Base-by-base conservation (phyloP, 2,888 invertebrate genomes). In the Automeris io region DNA sequence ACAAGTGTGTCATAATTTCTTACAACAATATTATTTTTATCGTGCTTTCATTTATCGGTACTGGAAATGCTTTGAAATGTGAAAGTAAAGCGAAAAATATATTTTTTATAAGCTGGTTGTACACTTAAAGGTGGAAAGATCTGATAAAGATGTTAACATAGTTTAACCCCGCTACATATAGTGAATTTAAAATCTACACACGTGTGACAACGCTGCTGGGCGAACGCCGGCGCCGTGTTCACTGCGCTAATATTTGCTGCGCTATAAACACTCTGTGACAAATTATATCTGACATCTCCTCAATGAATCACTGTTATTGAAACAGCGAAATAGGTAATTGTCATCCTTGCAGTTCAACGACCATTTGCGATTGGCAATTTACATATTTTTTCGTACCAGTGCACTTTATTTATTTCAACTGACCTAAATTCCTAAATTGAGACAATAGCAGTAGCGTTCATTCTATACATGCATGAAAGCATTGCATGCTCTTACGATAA, bases 241-340 rank as follows among this genome's bases (percentile, higher is more conserved):
- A 37, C 33, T 23, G 16, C 16, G 39, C 40, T 40, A 46, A 35
- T 41, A 49, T 47, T 42, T 43, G 48, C 41, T 31, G 42, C 22
- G 32, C 36, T 32, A 40, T 40, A 40, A 42, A 33, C 39, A 33
- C 21, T 29, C 39, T 33, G 45, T 42, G 42, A 47, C 42, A 51
- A 54, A 52, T 47, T 42, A 46, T 43, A 40, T 39, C 42, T 39
- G 48, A 50, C 50, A 47, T 60, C 48, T 49, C 47, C 49, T 41
- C 42, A 43, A 52, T 61, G 53, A 61, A 61, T 62, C 59, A 61
- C 51, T 43, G 51, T 51, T 51, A 46, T 24, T 26, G 34, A 25
- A 9, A 26, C 19, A 33, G 24, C 19, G 13, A 37, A 39, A 41
- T 42, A 40, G 29, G 21, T 21, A 40, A 49, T 26, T 25, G 33